Conservation (phyloP, 2,797 vertebrate genomes). For the Rhincodon typus region DNA sequence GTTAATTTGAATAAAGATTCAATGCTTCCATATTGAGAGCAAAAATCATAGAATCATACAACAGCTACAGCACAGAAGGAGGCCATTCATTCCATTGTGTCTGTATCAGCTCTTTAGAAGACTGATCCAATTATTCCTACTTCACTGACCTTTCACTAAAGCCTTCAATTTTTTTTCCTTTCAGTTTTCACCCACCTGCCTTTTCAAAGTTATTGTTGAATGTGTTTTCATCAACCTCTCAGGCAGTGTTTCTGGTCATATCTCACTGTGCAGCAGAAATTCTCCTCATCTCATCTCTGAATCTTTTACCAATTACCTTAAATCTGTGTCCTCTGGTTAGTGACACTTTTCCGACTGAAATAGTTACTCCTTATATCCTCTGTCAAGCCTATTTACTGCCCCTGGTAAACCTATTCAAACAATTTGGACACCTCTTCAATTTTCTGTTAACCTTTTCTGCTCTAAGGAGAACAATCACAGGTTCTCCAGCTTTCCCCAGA, state of each 20-base stretch:
- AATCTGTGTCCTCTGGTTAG: background rate
- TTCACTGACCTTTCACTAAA: background rate
- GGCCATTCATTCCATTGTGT: background rate
- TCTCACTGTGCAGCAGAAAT: background rate
- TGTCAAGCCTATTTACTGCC: background rate
- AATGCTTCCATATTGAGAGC: background rate
- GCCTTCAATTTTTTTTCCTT: background rate
- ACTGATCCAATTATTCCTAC: background rate
- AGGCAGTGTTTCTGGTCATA: background rate
- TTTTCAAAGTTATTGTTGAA: background rate
- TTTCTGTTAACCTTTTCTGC: background rate
- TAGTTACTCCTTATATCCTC: background rate
- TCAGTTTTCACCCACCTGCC: background rate
- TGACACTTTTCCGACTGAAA: background rate
- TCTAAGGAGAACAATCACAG: background rate
- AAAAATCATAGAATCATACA: background rate
- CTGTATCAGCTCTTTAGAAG: background rate
- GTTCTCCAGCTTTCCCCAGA: background rate
- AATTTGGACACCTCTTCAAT: background rate
- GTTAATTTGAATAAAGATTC: background rate
- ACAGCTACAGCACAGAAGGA: background rate
- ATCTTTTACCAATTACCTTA: background rate
- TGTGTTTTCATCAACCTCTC: background rate
- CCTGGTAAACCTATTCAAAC: background rate
- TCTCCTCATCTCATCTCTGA: background rate